These are phyloP conservation scores for Bombyx huttoni DNA, from an alignment of 2,888 invertebrate genomes.

Conservation along the genomic window DNA sequence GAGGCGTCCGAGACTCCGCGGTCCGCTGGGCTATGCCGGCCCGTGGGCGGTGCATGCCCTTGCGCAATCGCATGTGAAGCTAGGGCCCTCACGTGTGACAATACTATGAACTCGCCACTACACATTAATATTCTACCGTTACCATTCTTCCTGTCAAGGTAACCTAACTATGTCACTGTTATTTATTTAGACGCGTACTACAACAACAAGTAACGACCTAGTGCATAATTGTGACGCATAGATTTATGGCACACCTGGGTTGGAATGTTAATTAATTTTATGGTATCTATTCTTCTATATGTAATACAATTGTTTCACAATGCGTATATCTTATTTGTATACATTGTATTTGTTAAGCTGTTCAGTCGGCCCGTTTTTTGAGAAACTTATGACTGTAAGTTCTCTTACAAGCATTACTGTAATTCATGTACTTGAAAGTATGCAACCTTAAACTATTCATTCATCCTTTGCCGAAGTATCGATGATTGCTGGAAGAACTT, in stretches of 20 bases:
- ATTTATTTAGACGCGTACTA: neutral
- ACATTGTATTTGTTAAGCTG: no score
- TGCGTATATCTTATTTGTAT: neutral
- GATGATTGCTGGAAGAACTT: no score
- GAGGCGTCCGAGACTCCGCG: conserved; percentile 18
- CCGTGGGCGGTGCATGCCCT: conserved; percentile 46
- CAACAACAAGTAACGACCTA: neutral
- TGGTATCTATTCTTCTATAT: neutral
- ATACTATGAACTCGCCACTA: conserved; percentile 33
- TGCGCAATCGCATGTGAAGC: conserved; percentile 56
- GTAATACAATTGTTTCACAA: neutral
- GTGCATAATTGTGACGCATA: neutral
- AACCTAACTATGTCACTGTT: conserved; percentile 18
- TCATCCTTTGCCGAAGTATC: no score
- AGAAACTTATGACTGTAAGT: no score
- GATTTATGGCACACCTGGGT: neutral
- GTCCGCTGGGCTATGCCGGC: conserved; percentile 12
- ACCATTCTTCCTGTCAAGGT: conserved; percentile 43
- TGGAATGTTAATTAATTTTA: neutral
- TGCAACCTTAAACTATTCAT: no score
- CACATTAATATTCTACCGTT: conserved; percentile 68
- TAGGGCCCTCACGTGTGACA: conserved; percentile 36
- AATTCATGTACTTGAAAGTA: no score
- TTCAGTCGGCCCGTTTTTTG: no score
- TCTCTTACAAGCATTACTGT: no score